Conservation (phyloP, 2,888 invertebrate species). For the Asteroscopus sphinx region DNA sequence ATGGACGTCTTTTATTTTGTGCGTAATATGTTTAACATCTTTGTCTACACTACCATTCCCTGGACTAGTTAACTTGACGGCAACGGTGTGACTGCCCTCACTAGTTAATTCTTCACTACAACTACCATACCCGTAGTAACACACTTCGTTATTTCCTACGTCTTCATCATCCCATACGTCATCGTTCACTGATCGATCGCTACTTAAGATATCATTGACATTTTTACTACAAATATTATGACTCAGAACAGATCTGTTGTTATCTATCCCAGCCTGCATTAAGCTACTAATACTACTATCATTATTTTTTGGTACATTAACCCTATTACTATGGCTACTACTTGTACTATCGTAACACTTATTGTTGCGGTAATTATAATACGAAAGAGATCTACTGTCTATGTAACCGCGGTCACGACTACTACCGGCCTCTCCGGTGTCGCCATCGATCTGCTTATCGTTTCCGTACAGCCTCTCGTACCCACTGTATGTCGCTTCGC, state of each 20-base stretch:
- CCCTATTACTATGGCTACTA: background rate
- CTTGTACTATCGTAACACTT: background rate
- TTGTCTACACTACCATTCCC: background rate
- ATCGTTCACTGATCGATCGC: background rate
- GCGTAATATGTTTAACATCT: slow-evolving; percentile 1
- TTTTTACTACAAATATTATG: background rate
- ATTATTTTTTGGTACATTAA: slow-evolving; percentile 5
- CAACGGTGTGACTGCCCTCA: background rate
- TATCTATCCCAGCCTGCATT: background rate
- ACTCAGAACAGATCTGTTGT: background rate
- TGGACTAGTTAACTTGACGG: no score
- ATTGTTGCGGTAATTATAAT: slow-evolving; percentile 3
- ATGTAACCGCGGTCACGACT: slow-evolving; percentile 1
- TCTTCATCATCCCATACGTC: slow-evolving; percentile 7
- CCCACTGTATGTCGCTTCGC: background rate
- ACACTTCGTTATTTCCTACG: background rate
- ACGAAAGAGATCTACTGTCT: slow-evolving; percentile 6
- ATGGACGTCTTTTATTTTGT: slow-evolving; percentile 11
- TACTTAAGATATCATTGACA: background rate
- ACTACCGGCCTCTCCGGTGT: no score
- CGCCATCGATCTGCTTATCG: background rate
- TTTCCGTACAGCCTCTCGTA: background rate
- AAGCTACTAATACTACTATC: slow-evolving; percentile 4
- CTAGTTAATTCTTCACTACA: background rate
- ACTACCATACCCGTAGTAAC: background rate